Percentiles rank a stretch among this genome's conserved stretches.
These are phyloP conservation scores for Melieria picta DNA, from an alignment of 2,888 invertebrate genomes.

Conservation along the genomic window DNA sequence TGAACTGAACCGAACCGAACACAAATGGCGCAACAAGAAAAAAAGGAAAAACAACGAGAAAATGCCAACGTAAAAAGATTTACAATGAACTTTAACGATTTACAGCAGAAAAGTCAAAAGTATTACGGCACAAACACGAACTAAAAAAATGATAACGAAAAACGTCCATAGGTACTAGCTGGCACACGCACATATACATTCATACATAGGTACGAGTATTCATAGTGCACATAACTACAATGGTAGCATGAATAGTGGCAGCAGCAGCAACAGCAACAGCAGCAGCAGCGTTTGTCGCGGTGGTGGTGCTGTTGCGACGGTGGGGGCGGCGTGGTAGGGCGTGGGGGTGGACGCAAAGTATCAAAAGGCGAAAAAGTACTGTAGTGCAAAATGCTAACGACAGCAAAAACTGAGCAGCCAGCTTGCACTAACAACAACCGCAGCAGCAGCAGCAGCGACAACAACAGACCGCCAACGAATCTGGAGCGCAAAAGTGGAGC, in stretches of 20 bases:
- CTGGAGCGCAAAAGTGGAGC: neutral
- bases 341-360: too few species aligned
- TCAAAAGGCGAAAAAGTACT: too few species aligned
- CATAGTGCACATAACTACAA: too few species aligned
- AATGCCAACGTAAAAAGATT: conserved; percentile 20
- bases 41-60: conserved; percentile 9
- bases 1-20: conserved; percentile 1
- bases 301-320: too few species aligned
- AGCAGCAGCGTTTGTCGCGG: too few species aligned
- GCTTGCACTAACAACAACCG: neutral
- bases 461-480: neutral
- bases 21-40: neutral
- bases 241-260: too few species aligned
- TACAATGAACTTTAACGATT: conserved; percentile 24
- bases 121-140: conserved; percentile 13
- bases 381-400: too few species aligned
- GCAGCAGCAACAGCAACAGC: neutral
- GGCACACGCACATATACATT: neutral
- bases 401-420: too few species aligned
- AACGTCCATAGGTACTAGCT: too few species aligned
- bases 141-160: too few species aligned
- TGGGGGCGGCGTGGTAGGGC: too few species aligned
- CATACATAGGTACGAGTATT: neutral
- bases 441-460: neutral
- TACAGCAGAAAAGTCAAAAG: conserved; percentile 23